phyloP scores from a whole-genome alignment of 2,113 vertebrate genomes.

The Mesocricetus auratus region DNA sequence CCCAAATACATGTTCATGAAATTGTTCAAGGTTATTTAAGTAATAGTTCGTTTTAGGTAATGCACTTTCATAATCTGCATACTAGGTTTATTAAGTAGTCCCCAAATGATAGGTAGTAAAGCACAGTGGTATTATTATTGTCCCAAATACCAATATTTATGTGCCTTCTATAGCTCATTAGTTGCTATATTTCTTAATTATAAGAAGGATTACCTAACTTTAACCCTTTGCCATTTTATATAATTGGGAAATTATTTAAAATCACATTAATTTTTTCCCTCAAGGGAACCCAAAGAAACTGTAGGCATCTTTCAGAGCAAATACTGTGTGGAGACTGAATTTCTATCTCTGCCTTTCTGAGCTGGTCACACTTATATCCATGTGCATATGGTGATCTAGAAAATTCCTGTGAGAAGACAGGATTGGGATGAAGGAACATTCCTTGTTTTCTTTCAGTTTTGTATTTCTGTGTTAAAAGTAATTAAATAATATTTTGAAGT shows the following conservation, averaged over 20 bases:
- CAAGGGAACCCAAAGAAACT: background rate
- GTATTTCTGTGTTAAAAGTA: conserved; percentile 8
- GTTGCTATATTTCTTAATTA: conserved; percentile 13
- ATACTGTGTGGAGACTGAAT: background rate
- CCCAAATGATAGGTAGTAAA: background rate
- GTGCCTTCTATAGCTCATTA: background rate
- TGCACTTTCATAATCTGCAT: background rate
- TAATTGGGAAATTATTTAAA: conserved; percentile 38
- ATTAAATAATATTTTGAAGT: conserved; percentile 38
- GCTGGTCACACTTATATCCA: background rate
- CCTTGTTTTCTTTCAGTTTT: conserved; percentile 16
- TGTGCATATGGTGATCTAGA: background rate
- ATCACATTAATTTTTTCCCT: background rate
- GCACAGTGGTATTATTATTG: background rate
- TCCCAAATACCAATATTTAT: background rate
- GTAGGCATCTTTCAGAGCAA: background rate
- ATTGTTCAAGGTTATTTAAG: conserved; percentile 39
- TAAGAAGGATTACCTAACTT: conserved; percentile 23
- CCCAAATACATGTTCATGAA: background rate
- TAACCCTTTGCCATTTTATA: background rate
- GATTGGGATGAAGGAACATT: background rate
- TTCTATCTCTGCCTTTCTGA: conserved; percentile 16
- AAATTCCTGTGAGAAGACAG: background rate
- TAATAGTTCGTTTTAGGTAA: conserved; percentile 52
- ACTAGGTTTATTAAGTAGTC: conserved; percentile 3